Evolutionary conservation across 1,140 invertebrate species (phyloP).

Genomic region (Temnothorax curvispinosus): DNA sequence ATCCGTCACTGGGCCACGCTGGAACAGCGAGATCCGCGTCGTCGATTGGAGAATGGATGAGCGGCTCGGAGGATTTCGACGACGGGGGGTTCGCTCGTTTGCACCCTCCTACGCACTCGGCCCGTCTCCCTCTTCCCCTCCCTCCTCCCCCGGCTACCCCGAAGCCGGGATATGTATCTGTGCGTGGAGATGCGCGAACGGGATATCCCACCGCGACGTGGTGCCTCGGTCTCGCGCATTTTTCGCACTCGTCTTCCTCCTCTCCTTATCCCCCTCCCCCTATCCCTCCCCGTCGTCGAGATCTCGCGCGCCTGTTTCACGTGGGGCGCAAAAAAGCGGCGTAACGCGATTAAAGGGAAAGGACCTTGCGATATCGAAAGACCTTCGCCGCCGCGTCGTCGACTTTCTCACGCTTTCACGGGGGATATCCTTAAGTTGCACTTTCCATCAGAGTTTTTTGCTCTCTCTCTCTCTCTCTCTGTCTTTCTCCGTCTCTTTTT

Average conservation of each 20-base stretch:
- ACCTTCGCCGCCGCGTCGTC: background rate
- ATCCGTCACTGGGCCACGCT: constrained; percentile 73
- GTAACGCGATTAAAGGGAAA: background rate
- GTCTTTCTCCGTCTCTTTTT: background rate
- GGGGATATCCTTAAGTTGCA: too few species aligned
- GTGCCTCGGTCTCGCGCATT: background rate
- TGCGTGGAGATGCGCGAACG: too few species aligned
- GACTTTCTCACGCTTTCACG: background rate
- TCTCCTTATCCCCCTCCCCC: background rate
- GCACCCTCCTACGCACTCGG: too few species aligned
- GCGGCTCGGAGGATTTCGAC: constrained; percentile 19
- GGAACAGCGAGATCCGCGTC: constrained; percentile 23
- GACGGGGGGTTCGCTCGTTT: background rate
- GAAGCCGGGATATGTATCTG: background rate
- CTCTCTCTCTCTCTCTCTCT: background rate
- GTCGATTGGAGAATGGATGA: background rate
- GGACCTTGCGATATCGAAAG: background rate
- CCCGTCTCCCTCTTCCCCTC: background rate
- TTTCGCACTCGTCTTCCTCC: background rate
- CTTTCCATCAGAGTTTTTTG: too few species aligned
- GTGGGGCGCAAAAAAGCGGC: background rate
- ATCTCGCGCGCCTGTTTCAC: background rate
- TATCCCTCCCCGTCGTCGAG: background rate
- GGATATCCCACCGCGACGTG: background rate
- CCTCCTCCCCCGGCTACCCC: background rate